Conservation (phyloP, 1,140 invertebrate species). For the Thaumatotibia leucotreta region DNA sequence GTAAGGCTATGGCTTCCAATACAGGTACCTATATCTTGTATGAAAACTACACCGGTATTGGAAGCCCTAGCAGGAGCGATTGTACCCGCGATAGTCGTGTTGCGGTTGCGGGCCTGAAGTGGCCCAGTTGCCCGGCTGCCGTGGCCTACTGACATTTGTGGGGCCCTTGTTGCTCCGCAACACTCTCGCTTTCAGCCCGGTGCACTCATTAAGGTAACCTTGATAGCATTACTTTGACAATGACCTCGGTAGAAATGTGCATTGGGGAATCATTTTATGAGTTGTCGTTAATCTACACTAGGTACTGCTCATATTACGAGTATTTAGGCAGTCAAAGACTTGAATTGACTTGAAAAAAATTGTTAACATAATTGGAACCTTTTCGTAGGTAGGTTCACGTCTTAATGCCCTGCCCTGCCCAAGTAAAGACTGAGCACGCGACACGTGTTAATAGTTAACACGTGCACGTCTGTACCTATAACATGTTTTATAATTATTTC, state of each 20-base stretch:
- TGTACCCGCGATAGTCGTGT: not conserved
- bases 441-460: not conserved
- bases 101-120: slow-evolving; percentile 15
- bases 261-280: no score
- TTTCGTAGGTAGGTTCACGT: not conserved
- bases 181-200: not conserved
- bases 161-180: not conserved
- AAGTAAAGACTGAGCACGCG: not conserved
- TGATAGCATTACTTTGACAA: not conserved
- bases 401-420: not conserved
- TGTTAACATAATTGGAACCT: not conserved
- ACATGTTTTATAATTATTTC: no score
- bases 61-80: slow-evolving; percentile 11
- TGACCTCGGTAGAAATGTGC: no score
- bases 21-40: no score
- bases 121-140: slow-evolving; percentile 25
- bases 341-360: no score
- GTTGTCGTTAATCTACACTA: no score
- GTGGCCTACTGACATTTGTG: slow-evolving; percentile 33
- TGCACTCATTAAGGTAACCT: not conserved
- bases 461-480: no score
- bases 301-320: no score
- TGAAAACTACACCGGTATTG: not conserved
- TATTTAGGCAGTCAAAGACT: no score
- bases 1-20: no score